These are phyloP conservation scores for Cheilosia grossa DNA, from an alignment of 2,888 invertebrate species.

Conservation along the genomic window DNA sequence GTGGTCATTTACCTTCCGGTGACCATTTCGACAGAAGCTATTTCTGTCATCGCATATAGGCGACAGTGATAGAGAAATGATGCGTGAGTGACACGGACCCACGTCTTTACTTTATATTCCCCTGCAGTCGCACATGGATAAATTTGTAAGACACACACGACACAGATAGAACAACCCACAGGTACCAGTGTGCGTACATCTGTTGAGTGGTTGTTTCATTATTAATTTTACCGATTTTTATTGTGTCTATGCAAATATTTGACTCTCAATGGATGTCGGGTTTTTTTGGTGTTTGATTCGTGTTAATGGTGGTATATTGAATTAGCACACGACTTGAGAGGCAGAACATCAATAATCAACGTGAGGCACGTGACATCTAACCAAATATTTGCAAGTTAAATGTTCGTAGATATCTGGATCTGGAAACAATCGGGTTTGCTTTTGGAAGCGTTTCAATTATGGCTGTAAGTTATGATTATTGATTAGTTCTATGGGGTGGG, in stretches of 20 bases:
- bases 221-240: slow-evolving; percentile 8
- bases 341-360: neutral
- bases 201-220: slow-evolving; percentile 24
- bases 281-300: slow-evolving; percentile 12
- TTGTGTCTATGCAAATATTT: slow-evolving; percentile 32
- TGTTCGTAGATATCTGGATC: too few species aligned
- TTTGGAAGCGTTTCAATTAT: too few species aligned
- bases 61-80: slow-evolving; percentile 29
- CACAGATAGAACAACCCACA: slow-evolving; percentile 4
- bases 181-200: slow-evolving; percentile 16
- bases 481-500: too few species aligned
- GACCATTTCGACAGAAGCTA: slow-evolving; percentile 41
- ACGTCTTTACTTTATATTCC: slow-evolving; percentile 9
- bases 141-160: neutral
- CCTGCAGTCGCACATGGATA: neutral
- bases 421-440: too few species aligned
- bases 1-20: slow-evolving; percentile 71
- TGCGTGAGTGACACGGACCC: slow-evolving; percentile 58
- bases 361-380: slow-evolving; percentile 11
- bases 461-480: too few species aligned
- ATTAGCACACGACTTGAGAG: slow-evolving; percentile 1
- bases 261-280: slow-evolving; percentile 3
- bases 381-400: neutral
- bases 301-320: slow-evolving; percentile 12
- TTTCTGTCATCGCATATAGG: slow-evolving; percentile 28